A percentile compares a stretch with the other conserved stretches of the same genome.
Evolutionary conservation across 2,113 vertebrate species (phyloP).

Genomic region (Cinclus cinclus): DNA sequence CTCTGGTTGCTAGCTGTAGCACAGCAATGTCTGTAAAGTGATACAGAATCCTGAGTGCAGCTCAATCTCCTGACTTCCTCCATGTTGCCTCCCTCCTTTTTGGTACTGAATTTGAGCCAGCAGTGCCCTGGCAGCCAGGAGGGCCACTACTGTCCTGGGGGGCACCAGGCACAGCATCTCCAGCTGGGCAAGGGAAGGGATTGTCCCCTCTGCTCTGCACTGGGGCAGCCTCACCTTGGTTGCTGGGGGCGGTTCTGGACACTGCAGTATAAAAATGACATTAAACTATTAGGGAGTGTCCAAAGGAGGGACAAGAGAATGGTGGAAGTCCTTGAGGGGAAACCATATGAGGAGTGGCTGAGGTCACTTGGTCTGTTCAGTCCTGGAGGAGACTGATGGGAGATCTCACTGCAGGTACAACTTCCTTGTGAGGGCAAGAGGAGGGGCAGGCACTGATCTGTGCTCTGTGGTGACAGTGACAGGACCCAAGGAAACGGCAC

Average conservation of each 20-base stretch:
- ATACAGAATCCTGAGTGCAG: neutral
- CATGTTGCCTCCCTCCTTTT: neutral
- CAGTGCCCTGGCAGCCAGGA: neutral
- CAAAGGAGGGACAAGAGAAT: neutral
- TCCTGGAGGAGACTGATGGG: neutral
- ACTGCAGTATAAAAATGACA: neutral
- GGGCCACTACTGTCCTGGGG: rapidly evolving
- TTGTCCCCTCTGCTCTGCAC: rapidly evolving
- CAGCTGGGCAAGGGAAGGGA: rapidly evolving
- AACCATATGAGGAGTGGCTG: neutral
- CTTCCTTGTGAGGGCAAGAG: neutral
- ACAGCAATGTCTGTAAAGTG: neutral
- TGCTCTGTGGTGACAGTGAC: neutral
- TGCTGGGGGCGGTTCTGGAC: neutral
- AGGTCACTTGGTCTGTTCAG: neutral
- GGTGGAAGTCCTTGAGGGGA: neutral
- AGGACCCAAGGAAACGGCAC: rapidly evolving
- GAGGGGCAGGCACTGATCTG: neutral
- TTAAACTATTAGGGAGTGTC: neutral
- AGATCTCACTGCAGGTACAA: neutral
- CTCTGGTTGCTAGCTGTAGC: neutral
- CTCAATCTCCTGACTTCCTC: neutral
- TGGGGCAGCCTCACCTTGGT: rapidly evolving
- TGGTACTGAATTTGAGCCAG: neutral
- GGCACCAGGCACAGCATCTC: rapidly evolving